A percentile compares a stretch with the other conserved stretches of the same genome.
Conservation (phyloP, 2,888 invertebrate species). For the Perdita meconis region DNA sequence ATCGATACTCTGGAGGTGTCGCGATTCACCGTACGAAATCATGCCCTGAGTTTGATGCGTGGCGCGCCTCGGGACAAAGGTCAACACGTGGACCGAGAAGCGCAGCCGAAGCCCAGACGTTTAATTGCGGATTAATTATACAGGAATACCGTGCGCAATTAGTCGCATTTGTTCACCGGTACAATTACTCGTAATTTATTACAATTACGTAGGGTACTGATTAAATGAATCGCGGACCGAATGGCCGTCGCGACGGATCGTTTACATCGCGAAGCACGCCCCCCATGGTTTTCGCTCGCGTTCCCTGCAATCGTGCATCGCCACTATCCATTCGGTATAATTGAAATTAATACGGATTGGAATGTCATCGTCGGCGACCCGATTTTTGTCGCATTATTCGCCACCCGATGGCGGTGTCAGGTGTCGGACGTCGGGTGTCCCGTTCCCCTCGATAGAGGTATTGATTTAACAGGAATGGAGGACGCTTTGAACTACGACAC, state of each 20-base stretch:
- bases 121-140: not conserved
- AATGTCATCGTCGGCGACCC: not conserved
- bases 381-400: slow-evolving; percentile 40
- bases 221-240: not conserved
- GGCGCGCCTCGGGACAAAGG: too few species aligned
- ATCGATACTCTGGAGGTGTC: not conserved
- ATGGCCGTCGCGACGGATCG: not conserved
- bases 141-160: not conserved
- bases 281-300: too few species aligned
- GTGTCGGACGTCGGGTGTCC: slow-evolving; percentile 29
- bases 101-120: not conserved
- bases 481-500: slow-evolving; percentile 62
- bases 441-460: slow-evolving; percentile 50
- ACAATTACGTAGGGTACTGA: not conserved
- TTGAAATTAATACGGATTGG: slow-evolving; percentile 28
- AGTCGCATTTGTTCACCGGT: not conserved
- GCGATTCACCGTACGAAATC: too few species aligned
- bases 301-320: too few species aligned
- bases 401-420: slow-evolving; percentile 29
- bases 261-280: too few species aligned
- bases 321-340: too few species aligned
- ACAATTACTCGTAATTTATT: not conserved
- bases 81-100: not conserved
- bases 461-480: slow-evolving; percentile 61
- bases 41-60: too few species aligned